Conservation (phyloP, 53 echinoderm and acorn worm species). For the Arbacia lixula region DNA sequence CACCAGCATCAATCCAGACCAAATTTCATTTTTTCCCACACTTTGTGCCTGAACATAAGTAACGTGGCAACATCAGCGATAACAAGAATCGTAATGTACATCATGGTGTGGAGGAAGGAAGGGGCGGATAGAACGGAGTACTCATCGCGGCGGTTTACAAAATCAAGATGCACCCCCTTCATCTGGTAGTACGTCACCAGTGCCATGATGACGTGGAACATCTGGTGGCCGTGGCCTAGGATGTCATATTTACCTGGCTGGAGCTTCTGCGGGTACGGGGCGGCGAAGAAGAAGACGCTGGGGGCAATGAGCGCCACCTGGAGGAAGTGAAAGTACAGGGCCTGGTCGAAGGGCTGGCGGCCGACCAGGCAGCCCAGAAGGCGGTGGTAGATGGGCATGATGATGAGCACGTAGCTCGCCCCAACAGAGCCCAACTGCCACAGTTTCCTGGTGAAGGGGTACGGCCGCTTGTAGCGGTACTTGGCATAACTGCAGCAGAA, state of each 20-base stretch:
- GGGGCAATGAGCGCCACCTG: slow-evolving; percentile 70
- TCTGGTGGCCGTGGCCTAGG: slow-evolving; percentile 87
- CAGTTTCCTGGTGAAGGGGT: slow-evolving; percentile 83
- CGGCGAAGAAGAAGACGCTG: slow-evolving; percentile 88
- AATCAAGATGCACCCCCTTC: slow-evolving; percentile 79
- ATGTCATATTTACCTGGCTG: slow-evolving; percentile 87
- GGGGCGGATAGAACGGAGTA: slow-evolving; percentile 62
- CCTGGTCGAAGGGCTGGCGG: slow-evolving; percentile 41
- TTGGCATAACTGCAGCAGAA: slow-evolving; percentile 91
- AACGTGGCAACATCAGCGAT: slow-evolving; percentile 58
- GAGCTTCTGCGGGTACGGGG: slow-evolving; percentile 84
- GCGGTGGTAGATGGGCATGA: slow-evolving; percentile 75
- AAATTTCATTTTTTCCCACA: slow-evolving; percentile 56
- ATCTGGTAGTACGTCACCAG: slow-evolving; percentile 78
- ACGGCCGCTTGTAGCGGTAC: slow-evolving; percentile 88
- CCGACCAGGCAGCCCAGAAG: slow-evolving; percentile 58
- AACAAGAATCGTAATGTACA: slow-evolving; percentile 65
- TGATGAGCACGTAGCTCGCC: slow-evolving; percentile 73
- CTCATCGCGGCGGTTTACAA: slow-evolving; percentile 57
- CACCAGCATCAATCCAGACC: slow-evolving; percentile 32
- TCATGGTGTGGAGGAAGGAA: slow-evolving; percentile 44
- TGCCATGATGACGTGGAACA: slow-evolving; percentile 89
- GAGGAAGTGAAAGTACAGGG: slow-evolving; percentile 71
- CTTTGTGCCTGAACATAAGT: slow-evolving; percentile 61
- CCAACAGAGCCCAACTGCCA: slow-evolving; percentile 88